Conservation (phyloP, 2,797 vertebrate genomes). For the Margarornis squamiger region DNA sequence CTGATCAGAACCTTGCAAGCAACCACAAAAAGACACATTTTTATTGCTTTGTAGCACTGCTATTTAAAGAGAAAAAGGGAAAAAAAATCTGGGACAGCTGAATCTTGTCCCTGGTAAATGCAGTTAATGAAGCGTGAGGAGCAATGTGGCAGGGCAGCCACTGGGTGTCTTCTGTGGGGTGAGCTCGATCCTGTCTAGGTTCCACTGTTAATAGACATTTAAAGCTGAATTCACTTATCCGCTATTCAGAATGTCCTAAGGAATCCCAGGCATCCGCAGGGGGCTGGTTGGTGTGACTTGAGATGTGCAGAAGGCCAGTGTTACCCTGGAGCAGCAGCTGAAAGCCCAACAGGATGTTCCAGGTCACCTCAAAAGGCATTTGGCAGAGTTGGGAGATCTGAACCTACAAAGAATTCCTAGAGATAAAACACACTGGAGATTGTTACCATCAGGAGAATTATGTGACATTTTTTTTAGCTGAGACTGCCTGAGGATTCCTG, state of each 20-base stretch:
- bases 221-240: not conserved
- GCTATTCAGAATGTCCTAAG: not conserved
- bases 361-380: not conserved
- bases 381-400: not conserved
- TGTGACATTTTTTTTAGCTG: not conserved
- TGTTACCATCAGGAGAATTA: not conserved
- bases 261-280: rapidly evolving
- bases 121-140: not conserved
- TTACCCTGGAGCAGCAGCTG: not conserved
- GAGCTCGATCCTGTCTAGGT: not conserved
- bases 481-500: not conserved
- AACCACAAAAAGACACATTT: not conserved
- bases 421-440: not conserved
- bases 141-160: not conserved
- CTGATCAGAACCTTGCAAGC: not conserved
- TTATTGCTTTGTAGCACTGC: no score
- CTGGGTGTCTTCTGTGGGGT: not conserved
- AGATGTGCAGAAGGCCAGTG: not conserved
- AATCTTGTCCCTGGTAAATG: not conserved
- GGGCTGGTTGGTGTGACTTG: not conserved
- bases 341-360: not conserved
- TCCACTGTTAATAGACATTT: not conserved
- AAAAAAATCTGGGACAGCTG: not conserved
- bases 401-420: not conserved
- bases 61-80: no score